Evolutionary conservation across 2,888 invertebrate genomes (phyloP).

Genomic region (Epinotia bilunana): DNA sequence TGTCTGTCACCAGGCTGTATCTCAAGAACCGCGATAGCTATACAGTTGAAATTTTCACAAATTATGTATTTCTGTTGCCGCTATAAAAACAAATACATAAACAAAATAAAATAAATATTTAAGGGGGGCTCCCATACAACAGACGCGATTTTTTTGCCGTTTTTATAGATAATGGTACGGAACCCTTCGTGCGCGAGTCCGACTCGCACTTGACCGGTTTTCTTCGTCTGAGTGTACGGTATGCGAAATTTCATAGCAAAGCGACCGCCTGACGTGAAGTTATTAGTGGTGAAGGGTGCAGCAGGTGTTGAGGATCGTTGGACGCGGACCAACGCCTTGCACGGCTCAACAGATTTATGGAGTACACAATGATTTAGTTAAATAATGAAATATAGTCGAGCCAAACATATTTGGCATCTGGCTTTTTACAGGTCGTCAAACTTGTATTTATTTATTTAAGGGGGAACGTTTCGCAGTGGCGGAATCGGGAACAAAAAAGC

Average conservation of each 20-base stretch:
- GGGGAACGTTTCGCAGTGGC: not conserved
- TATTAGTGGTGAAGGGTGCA: not conserved
- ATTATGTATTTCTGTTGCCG: no score
- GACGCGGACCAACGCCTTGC: conserved; percentile 1
- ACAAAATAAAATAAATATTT: no score
- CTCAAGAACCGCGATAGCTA: no score
- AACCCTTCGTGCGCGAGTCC: no score
- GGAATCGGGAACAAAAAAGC: no score
- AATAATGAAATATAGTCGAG: not conserved
- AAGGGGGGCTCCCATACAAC: no score
- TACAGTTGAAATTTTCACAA: no score
- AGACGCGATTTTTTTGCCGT: no score
- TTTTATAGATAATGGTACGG: no score
- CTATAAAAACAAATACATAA: no score
- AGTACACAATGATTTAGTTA: conserved; percentile 4
- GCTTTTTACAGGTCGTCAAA: conserved; percentile 1
- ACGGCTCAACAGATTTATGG: not conserved
- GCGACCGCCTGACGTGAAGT: not conserved
- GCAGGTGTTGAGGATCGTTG: not conserved
- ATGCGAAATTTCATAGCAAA: not conserved
- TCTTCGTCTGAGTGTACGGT: not conserved
- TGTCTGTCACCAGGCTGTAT: no score
- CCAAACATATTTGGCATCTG: conserved; percentile 2
- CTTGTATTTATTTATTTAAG: not conserved
- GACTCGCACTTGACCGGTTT: no score